Conservation (phyloP, 1,140 invertebrate genomes). For the Drosophila seguyi region DNA sequence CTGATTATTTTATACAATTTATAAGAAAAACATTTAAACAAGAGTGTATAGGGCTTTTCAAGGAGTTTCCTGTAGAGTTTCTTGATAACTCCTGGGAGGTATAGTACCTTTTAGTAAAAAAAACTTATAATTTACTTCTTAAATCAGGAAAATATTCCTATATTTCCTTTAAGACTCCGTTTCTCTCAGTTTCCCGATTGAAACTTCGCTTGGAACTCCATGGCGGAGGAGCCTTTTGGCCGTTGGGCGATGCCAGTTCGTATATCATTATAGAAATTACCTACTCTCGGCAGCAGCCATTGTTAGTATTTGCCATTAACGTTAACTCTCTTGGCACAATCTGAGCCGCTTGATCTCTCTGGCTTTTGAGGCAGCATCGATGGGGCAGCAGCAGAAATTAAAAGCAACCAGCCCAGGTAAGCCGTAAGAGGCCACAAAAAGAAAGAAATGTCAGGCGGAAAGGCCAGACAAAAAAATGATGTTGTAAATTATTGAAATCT, state of each 20-base stretch:
- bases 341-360: slow-evolving; percentile 68
- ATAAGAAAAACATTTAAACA: background rate
- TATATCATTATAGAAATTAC: slow-evolving; percentile 85
- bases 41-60: background rate
- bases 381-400: slow-evolving; percentile 34
- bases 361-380: slow-evolving; percentile 22
- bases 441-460: slow-evolving; percentile 18
- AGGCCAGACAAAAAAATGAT: slow-evolving; percentile 28
- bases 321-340: slow-evolving; percentile 80
- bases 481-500: slow-evolving; percentile 78
- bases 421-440: slow-evolving; percentile 2
- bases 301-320: slow-evolving; percentile 83
- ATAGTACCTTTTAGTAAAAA: too few relatives aligned
- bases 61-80: too few relatives aligned
- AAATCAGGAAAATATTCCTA: too few relatives aligned
- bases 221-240: slow-evolving; percentile 58
- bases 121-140: background rate
- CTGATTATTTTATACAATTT: background rate
- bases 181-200: slow-evolving; percentile 23
- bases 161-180: background rate
- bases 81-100: too few relatives aligned
- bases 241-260: slow-evolving; percentile 76
- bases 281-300: slow-evolving; percentile 73
- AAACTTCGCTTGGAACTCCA: slow-evolving; percentile 15
- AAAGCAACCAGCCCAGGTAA: slow-evolving; percentile 36